Base-by-base conservation (phyloP, 2,113 vertebrate genomes). In the Gulo gulo region DNA sequence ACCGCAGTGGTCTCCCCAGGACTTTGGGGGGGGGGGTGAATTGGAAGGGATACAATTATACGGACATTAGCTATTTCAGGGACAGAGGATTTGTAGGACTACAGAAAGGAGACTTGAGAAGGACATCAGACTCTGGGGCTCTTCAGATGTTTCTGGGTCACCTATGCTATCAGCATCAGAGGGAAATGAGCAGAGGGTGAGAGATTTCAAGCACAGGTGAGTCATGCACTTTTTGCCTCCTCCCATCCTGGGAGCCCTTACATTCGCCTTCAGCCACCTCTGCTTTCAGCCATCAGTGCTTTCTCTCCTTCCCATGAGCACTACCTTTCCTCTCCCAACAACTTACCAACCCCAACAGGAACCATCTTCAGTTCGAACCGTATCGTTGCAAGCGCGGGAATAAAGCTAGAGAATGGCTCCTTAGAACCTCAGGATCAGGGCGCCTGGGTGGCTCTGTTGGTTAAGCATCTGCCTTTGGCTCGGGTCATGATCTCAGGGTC, bases 81-180 rank as follows among this genome's bases (percentile, higher is more conserved):
- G 34, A 34, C 57, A 65, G 36, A 94, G 59, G 15, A 31, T 29
- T 23, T 74, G 73, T 61, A 29, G 36, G 39, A 23, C 82, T 74
- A 34, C 11, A 81, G 59, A 93, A 45, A 84, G 26, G 34, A 97
- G 52, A 34, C 67, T 76, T 52, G 73, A 76, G 78, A 45, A 69
- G 36, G 13, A 21, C 34, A 31, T 74, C 65, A 18, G 34, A 50
- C 26, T 55, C 59, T 11, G 29, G 4, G 29, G 73, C 67, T 94
- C 47, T 69, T 63, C 73, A 31, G 39, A 0, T 34, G n/a, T 83
- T 85, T 93, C 78, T 96, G 42, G 52, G 67, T 94, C 95, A 52
- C 61, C 88, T 88, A 85, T 82, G 55, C 45, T 69, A 45, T 92
- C 55, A 89, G 57, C 73, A 45, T 45, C 45, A 34, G 88, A 98